These are phyloP conservation scores for Chorisops tibialis DNA, from an alignment of 2,888 invertebrate species.

Conservation along the genomic window DNA sequence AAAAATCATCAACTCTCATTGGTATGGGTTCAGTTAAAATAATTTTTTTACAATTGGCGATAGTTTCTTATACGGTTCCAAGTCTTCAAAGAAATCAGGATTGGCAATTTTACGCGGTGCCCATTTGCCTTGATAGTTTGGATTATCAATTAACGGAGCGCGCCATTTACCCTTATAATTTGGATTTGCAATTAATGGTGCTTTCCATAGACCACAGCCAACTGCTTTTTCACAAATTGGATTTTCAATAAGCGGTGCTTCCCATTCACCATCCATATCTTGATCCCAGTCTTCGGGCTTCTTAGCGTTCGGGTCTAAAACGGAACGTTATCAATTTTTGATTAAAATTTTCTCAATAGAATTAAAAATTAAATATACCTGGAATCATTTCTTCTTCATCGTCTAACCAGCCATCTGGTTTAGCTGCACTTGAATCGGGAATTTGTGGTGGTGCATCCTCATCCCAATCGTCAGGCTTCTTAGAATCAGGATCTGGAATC, in stretches of 20 bases:
- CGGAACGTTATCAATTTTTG: not conserved
- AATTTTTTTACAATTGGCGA: slow-evolving; percentile 74
- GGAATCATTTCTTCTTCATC: slow-evolving; percentile 82
- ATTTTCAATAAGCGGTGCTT: slow-evolving; percentile 89
- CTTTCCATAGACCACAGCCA: slow-evolving; percentile 91
- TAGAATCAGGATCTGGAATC: slow-evolving; percentile 83
- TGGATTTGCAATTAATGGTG: slow-evolving; percentile 83
- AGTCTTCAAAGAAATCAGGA: slow-evolving; percentile 90
- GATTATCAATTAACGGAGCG: slow-evolving; percentile 84
- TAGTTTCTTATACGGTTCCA: slow-evolving; percentile 79
- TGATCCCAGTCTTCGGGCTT: slow-evolving; percentile 96
- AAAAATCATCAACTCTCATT: not conserved
- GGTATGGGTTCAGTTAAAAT: not conserved
- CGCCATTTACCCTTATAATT: slow-evolving; percentile 92
- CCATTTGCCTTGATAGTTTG: slow-evolving; percentile 96
- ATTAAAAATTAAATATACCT: slow-evolving; percentile 29
- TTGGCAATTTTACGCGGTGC: slow-evolving; percentile 80
- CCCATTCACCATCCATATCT: slow-evolving; percentile 99
- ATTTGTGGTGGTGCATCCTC: slow-evolving; percentile 90
- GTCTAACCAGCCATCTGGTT: slow-evolving; percentile 91
- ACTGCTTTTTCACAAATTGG: slow-evolving; percentile 73
- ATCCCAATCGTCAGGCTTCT: slow-evolving; percentile 96
- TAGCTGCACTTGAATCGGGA: slow-evolving; percentile 75
- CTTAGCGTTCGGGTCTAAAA: slow-evolving; percentile 72
- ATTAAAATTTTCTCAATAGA: not conserved